Evolutionary conservation across 2,888 invertebrate species (phyloP).

Genomic region (Tetheella fluctuosa): DNA sequence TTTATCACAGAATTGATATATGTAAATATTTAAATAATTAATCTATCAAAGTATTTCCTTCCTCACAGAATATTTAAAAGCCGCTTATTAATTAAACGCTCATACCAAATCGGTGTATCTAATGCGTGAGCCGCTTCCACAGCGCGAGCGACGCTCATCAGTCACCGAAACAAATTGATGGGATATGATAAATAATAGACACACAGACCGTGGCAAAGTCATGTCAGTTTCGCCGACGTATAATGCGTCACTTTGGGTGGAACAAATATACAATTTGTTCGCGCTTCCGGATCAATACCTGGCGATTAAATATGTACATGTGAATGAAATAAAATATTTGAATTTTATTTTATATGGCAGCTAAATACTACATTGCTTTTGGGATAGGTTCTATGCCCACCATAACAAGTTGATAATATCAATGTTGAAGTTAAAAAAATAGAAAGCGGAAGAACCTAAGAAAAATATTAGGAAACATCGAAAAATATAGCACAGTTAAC

Average conservation of each 20-base stretch:
- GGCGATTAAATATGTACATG: neutral
- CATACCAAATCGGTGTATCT: slow-evolving; percentile 7
- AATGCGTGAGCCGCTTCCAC: slow-evolving; percentile 28
- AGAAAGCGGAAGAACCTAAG: too few species aligned
- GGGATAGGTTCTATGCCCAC: too few species aligned
- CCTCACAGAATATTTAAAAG: neutral
- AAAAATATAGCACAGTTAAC: too few species aligned
- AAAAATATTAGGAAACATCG: too few species aligned
- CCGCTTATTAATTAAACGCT: neutral
- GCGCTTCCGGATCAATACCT: neutral
- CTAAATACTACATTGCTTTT: too few species aligned
- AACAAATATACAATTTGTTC: slow-evolving; percentile 14
- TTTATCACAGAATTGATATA: too few species aligned
- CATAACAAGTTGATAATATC: too few species aligned
- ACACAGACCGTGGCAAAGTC: slow-evolving; percentile 29
- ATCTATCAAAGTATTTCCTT: neutral
- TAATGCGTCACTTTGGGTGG: slow-evolving; percentile 30
- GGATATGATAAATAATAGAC: slow-evolving; percentile 61
- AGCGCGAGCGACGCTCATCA: slow-evolving; percentile 34
- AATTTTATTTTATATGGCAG: too few species aligned
- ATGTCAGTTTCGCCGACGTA: slow-evolving; percentile 35
- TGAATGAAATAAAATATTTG: neutral
- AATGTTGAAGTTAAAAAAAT: too few species aligned
- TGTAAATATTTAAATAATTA: too few species aligned
- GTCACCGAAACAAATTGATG: slow-evolving; percentile 61